Conservation (phyloP, 2,888 invertebrate species). For the Alcis repandata region DNA sequence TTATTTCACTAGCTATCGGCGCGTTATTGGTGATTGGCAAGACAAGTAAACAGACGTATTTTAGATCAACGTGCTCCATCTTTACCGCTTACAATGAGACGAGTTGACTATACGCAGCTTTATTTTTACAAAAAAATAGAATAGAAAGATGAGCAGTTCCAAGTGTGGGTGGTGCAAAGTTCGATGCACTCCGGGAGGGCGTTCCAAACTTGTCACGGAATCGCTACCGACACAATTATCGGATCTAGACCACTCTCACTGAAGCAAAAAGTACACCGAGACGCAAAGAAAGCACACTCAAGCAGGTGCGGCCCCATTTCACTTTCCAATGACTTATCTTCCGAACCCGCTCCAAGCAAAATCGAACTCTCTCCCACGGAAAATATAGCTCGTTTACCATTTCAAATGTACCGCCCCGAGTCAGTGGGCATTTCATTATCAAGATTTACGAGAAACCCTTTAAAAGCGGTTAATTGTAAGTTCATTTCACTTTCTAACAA, state of each 20-base stretch:
- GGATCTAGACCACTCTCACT: conserved; percentile 86
- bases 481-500: conserved; percentile 72
- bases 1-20: no score
- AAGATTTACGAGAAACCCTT: conserved; percentile 82
- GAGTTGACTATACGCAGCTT: no score
- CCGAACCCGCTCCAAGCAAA: conserved; percentile 53
- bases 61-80: no score
- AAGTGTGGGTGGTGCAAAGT: conserved; percentile 5
- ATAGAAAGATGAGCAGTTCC: neutral
- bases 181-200: conserved; percentile 60
- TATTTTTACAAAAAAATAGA: no score
- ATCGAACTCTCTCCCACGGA: conserved; percentile 56
- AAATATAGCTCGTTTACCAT: conserved; percentile 53
- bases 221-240: conserved; percentile 82
- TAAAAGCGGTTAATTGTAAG: conserved; percentile 78
- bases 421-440: conserved; percentile 76
- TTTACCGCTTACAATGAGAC: no score
- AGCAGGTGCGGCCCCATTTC: conserved; percentile 84
- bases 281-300: conserved; percentile 83
- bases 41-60: no score
- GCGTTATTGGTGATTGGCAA: neutral
- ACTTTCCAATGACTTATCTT: conserved; percentile 83
- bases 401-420: conserved; percentile 47
- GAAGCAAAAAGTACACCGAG: conserved; percentile 82
- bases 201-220: conserved; percentile 72